Evolutionary conservation across 2,797 vertebrate genomes (phyloP), one percentile per base, ranked within the genome.

Genomic region (Nyctibius grandis): DNA sequence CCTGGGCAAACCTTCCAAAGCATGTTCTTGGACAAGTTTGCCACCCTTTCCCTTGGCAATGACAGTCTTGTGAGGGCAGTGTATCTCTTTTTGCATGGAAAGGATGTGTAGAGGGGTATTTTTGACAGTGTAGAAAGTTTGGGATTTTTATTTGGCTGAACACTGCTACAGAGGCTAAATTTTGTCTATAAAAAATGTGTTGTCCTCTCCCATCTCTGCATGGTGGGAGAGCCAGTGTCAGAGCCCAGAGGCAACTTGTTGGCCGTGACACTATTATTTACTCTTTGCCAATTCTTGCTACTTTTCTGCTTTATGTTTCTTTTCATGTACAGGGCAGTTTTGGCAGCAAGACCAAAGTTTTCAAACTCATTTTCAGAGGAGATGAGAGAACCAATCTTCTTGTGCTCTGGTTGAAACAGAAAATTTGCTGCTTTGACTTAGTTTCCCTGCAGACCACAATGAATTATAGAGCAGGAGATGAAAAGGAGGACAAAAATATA

Each of bases 391-490:
- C 48, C 12, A 38, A 28, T 76, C 59, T 56, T 54, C 2, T 61
- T 69, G 33, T 65, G 18, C 61, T 74, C n/a, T 77, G 36, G 51
- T 4, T 64, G 74, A 93, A 74, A 60, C 25, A 40, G 16, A 74
- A 79, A 89, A 79, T 69, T 65, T 68, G 7, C 44, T 88, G 15
- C 54, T 91, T 90, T 93, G 76, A 84, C 60, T 84, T 89, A 15
- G 47, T 90, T 93, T 96, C 26, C 9, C 22, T 61, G 63, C 28
- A 93, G 44, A 76, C 10, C 34, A 17, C 10, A 9, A 29, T 33
- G 31, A 84, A 89, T 65, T 65, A 47, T 8, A 65, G 54, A 86
- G 47, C 31, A 89, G 50, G 59, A 81, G 59, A 57, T 86, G 47
- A 75, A 91, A 90, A 89, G 20, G 33, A 89, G n/a, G 42, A 51